Evolutionary conservation across 2,888 invertebrate genomes (phyloP), one percentile per base, ranked within the genome.

Genomic region (Agonopterix subpropinquella): DNA sequence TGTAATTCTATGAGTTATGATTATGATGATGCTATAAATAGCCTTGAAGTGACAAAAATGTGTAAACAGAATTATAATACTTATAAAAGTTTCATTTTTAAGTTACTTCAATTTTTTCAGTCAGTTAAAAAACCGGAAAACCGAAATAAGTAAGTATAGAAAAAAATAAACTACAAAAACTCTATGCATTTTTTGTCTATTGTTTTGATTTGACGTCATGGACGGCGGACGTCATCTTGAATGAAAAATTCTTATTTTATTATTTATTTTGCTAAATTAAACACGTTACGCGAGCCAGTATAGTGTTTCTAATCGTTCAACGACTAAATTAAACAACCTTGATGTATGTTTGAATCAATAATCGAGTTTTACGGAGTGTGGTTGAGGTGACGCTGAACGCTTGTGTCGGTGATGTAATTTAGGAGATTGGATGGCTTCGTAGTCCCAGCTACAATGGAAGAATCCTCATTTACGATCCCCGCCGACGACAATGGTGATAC

Each of bases 321-420:
- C 58, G 53, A 54, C 52, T 58, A 62, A 65, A 68, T 63, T 62
- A 57, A 66, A 61, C 53, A 62, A 59, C 59, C 47, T 64, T 66
- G 61, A 73, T 77, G 69, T 62, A 53, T 62, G 49, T 39, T 54
- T 63, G 50, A 61, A 64, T 53, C 51, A 46, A 60, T 55, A 57
- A 48, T 51, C 63, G 61, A 67, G 64, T 54, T 48, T 56, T n/a
- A 37, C 11, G 5, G 28, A 62, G 64, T 57, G 53, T 67, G 65
- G 80, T 81, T 75, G 74, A 72, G 73, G 81, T 85, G 82, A 86
- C 83, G 84, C 81, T 79, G 61, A 67, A 68, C 55, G 70, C 77
- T 81, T 80, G 77, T 82, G 80, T 78, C 80, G 83, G 88, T 89
- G 89, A 89, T 89, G 89, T 89, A 89, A 89, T 89, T 85, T 80